Percentiles rank a stretch among this genome's conserved stretches.
These are phyloP conservation scores for Hirudo medicinalis DNA, from an alignment of 1,140 invertebrate genomes.

Conservation along the genomic window DNA sequence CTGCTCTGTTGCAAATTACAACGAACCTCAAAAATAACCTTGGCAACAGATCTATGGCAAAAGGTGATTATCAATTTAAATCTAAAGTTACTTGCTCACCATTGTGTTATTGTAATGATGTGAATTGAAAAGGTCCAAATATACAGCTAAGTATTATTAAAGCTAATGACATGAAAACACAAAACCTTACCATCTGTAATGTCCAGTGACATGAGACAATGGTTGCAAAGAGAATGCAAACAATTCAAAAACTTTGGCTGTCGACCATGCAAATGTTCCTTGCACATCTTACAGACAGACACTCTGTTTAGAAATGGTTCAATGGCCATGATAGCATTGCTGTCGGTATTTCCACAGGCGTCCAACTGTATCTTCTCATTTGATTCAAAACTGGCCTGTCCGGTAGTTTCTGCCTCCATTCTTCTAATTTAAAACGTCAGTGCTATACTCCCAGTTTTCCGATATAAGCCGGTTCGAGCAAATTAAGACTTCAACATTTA, in stretches of 20 bases:
- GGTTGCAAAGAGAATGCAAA: constrained; percentile 64
- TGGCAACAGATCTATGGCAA: too few relatives aligned
- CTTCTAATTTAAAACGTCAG: not conserved
- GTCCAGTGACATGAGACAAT: constrained; percentile 60
- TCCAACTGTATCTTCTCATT: not conserved
- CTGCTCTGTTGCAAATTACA: too few relatives aligned
- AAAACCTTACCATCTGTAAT: constrained; percentile 38
- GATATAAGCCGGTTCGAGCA: too few relatives aligned
- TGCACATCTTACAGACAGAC: constrained; percentile 45
- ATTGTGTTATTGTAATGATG: too few relatives aligned
- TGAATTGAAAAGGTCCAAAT: too few relatives aligned
- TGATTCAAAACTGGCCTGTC: not conserved
- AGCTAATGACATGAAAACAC: constrained; percentile 28
- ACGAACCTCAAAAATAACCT: too few relatives aligned
- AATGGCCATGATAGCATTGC: not conserved
- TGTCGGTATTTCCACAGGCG: not conserved
- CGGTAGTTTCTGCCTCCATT: constrained; percentile 19
- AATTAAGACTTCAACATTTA: too few relatives aligned
- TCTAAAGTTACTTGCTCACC: too few relatives aligned
- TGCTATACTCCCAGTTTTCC: too few relatives aligned
- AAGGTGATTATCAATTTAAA: too few relatives aligned
- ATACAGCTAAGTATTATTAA: constrained; percentile 24
- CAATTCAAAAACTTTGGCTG: constrained; percentile 68
- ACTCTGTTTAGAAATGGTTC: not conserved
- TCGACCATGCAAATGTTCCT: constrained; percentile 47